These are phyloP conservation scores for Cotesia glomerata DNA, from an alignment of 1,140 invertebrate species.

Conservation along the genomic window DNA sequence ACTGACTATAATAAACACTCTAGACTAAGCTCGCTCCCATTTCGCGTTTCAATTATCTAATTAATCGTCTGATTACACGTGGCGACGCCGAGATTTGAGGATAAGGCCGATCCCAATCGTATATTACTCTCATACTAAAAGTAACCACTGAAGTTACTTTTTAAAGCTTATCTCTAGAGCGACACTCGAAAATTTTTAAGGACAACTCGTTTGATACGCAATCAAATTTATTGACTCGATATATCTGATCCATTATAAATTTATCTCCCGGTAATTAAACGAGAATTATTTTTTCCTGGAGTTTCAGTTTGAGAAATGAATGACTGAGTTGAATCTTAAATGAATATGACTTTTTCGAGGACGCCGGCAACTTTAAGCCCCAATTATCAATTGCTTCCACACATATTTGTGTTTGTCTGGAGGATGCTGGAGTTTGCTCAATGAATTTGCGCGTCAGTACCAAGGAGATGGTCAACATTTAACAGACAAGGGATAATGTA, in stretches of 20 bases:
- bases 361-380: too few species aligned
- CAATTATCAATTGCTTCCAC: not conserved
- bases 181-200: not conserved
- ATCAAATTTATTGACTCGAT: constrained; percentile 12
- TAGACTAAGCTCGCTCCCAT: constrained; percentile 1
- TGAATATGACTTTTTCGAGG: too few species aligned
- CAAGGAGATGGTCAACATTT: constrained; percentile 1
- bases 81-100: constrained; percentile 21
- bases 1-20: too few species aligned
- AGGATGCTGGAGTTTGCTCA: not conserved
- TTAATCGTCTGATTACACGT: constrained; percentile 29
- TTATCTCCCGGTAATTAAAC: not conserved
- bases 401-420: not conserved
- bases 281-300: not conserved
- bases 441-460: not conserved
- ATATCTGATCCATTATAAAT: not conserved
- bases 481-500: constrained; percentile 40
- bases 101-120: constrained; percentile 17
- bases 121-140: not conserved
- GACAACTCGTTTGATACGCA: constrained; percentile 9
- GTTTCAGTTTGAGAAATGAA: not conserved
- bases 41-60: constrained; percentile 31
- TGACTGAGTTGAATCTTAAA: too few species aligned
- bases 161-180: not conserved
- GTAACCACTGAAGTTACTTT: not conserved